Percentiles rank a stretch among this genome's conserved stretches.
phyloP scores from a whole-genome alignment of 2,888 invertebrate species.

The Andrena bucephala region DNA sequence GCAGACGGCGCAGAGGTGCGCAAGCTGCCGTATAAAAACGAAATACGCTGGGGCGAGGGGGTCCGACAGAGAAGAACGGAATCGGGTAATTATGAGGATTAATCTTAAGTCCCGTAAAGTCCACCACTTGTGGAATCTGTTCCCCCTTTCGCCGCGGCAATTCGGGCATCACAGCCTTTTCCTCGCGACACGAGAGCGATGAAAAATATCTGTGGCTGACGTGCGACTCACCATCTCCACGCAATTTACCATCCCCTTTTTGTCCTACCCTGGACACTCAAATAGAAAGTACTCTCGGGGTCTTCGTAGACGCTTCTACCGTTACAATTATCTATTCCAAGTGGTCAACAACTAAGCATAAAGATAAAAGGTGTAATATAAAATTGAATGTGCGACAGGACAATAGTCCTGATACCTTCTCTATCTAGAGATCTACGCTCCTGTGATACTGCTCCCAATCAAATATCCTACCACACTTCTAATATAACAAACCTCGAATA shows the following conservation, averaged over 20 bases:
- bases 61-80: conserved; percentile 67
- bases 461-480: too few species aligned
- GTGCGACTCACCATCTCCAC: not conserved
- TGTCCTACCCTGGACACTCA: not conserved
- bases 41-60: conserved; percentile 70
- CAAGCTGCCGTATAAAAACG: conserved; percentile 79
- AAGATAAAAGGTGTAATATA: not conserved
- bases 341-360: not conserved
- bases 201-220: conserved; percentile 46
- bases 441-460: too few species aligned
- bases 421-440: too few species aligned
- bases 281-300: not conserved
- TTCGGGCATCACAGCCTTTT: conserved; percentile 17
- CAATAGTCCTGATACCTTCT: not conserved
- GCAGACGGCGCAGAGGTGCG: conserved; percentile 20
- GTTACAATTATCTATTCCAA: not conserved
- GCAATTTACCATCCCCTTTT: conserved; percentile 4
- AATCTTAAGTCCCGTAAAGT: conserved; percentile 84
- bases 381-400: not conserved
- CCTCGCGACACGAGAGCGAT: conserved; percentile 20
- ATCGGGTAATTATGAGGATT: conserved; percentile 84
- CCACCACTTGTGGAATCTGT: conserved; percentile 83
- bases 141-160: conserved; percentile 44
- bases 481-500: too few species aligned
- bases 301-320: not conserved